Evolutionary conservation across 2,888 invertebrate genomes (phyloP).

Genomic region (Drosophila koepferae): DNA sequence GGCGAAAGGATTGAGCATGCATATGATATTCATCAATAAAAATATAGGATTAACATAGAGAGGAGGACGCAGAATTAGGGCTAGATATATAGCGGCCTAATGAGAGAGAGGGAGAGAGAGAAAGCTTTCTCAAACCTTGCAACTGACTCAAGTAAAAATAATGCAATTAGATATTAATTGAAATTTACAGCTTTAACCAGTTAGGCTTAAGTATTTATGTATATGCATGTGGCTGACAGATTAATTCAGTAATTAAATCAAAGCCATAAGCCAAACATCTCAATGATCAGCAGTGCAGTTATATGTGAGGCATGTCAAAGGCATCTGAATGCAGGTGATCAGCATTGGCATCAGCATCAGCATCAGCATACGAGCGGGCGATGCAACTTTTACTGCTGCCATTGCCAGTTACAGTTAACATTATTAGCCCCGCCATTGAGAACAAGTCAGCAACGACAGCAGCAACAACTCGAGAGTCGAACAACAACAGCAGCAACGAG

Average conservation of each 20-base stretch:
- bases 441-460: slow-evolving; percentile 39
- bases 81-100: too few relatives aligned
- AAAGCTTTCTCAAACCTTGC: neutral
- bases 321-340: slow-evolving; percentile 28
- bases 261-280: slow-evolving; percentile 7
- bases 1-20: too few relatives aligned
- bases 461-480: slow-evolving; percentile 10
- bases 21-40: neutral
- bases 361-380: slow-evolving; percentile 53
- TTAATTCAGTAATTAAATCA: neutral
- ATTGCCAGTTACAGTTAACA: slow-evolving; percentile 74
- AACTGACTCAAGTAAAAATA: neutral
- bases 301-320: slow-evolving; percentile 27
- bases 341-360: slow-evolving; percentile 16
- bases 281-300: slow-evolving; percentile 5
- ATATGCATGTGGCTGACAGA: slow-evolving; percentile 1
- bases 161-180: neutral
- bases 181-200: slow-evolving; percentile 1
- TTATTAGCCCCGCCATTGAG: slow-evolving; percentile 65
- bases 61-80: neutral
- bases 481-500: slow-evolving; percentile 4
- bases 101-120: neutral
- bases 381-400: slow-evolving; percentile 57
- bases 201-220: slow-evolving; percentile 1
- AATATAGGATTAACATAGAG: neutral